Conservation (phyloP, 2,797 vertebrate species). For the Anas georgica region DNA sequence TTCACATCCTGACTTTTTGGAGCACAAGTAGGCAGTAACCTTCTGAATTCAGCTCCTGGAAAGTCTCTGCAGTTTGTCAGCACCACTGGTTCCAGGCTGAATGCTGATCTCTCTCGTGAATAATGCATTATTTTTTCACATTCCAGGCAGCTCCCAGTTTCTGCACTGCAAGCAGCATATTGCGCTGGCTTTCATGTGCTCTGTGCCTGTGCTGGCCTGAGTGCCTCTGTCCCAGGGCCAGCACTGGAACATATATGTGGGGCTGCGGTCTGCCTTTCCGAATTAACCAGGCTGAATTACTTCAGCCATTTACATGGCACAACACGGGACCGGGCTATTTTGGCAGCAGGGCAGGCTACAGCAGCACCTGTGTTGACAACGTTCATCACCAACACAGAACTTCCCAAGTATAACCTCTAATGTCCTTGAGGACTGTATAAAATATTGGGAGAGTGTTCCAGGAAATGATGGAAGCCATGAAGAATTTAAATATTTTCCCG, state of each 20-base stretch:
- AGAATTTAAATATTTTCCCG: slow-evolving; percentile 46
- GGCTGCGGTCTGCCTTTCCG: rapidly evolving
- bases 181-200: rapidly evolving
- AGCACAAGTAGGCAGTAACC: background rate
- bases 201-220: rapidly evolving
- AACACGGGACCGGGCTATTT: rapidly evolving
- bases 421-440: background rate
- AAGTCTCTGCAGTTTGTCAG: background rate
- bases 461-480: slow-evolving; percentile 47
- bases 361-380: background rate
- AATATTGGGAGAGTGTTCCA: background rate
- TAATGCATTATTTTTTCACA: background rate
- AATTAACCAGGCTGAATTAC: background rate
- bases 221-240: background rate
- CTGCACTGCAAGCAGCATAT: background rate
- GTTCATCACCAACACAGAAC: background rate
- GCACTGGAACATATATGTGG: background rate
- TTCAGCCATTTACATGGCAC: background rate
- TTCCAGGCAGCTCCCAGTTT: background rate
- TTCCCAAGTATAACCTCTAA: background rate
- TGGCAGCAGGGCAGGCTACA: background rate
- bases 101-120: background rate
- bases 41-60: background rate
- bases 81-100: background rate
- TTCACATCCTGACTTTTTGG: background rate